These are phyloP conservation scores for Acrossocheilus fasciatus DNA, from an alignment of 2,797 vertebrate species.

Conservation along the genomic window DNA sequence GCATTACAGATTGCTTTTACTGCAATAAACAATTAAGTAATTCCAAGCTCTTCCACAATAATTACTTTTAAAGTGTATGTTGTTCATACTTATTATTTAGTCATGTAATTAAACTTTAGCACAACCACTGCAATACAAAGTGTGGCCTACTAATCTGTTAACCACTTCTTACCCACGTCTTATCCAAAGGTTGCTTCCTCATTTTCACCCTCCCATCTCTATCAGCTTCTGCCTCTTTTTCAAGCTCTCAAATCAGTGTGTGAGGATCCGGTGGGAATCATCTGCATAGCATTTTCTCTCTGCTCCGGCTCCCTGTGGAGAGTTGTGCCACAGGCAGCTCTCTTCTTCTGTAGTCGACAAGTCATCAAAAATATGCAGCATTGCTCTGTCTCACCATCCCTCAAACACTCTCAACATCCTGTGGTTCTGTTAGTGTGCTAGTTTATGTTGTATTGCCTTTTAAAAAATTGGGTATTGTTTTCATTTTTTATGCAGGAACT, in stretches of 20 bases:
- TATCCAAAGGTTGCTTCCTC: background rate
- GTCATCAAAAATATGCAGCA: constrained; percentile 42
- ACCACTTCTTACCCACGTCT: background rate
- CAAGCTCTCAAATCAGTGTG: background rate
- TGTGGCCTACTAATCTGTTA: constrained; percentile 19
- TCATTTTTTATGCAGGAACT: background rate
- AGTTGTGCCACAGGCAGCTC: constrained; percentile 38
- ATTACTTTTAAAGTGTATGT: background rate
- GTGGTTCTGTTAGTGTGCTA: constrained; percentile 4
- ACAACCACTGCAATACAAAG: background rate
- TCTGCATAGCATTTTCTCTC: constrained; percentile 18
- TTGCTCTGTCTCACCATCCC: constrained; percentile 6
- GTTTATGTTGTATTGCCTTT: constrained; percentile 5
- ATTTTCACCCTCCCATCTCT: background rate
- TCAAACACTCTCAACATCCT: constrained; percentile 32
- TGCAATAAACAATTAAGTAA: background rate
- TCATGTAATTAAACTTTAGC: background rate
- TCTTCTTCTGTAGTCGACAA: constrained; percentile 32
- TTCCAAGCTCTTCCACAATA: background rate
- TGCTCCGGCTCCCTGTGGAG: constrained; percentile 18
- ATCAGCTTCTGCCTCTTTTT: constrained; percentile 13
- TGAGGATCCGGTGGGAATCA: constrained; percentile 2
- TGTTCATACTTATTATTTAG: background rate
- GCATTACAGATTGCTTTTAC: background rate
- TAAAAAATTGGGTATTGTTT: background rate